These are phyloP conservation scores for Apoderus coryli DNA, from an alignment of 2,888 invertebrate genomes.

Conservation along the genomic window DNA sequence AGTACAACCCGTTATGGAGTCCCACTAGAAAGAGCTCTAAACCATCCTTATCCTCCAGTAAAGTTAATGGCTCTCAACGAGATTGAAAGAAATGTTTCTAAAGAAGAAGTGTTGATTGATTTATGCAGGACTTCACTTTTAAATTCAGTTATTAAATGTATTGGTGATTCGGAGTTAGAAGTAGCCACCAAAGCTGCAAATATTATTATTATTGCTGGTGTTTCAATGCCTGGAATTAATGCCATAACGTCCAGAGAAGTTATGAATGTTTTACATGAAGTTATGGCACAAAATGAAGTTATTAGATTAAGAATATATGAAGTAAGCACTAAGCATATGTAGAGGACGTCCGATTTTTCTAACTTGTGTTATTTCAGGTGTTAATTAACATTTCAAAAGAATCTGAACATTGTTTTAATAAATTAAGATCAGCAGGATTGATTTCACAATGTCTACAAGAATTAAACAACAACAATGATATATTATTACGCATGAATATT, in stretches of 20 bases:
- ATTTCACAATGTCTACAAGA: slow-evolving; percentile 51
- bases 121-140: slow-evolving; percentile 32
- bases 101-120: slow-evolving; percentile 23
- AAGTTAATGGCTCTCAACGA: slow-evolving; percentile 49
- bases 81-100: slow-evolving; percentile 32
- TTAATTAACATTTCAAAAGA: slow-evolving; percentile 47
- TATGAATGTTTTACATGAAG: slow-evolving; percentile 40
- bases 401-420: slow-evolving; percentile 43
- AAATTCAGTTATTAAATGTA: slow-evolving; percentile 39
- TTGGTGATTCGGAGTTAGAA: slow-evolving; percentile 42
- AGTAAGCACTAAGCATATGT: no score
- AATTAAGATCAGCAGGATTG: slow-evolving; percentile 45
- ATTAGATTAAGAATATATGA: slow-evolving; percentile 56
- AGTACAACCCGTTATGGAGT: slow-evolving; percentile 43
- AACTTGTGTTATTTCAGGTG: no score
- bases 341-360: no score
- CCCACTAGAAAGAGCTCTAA: slow-evolving; percentile 44
- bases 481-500: slow-evolving; percentile 65
- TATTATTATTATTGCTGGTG: slow-evolving; percentile 38
- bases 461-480: slow-evolving; percentile 48
- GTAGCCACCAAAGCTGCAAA: slow-evolving; percentile 45
- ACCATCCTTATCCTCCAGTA: slow-evolving; percentile 46
- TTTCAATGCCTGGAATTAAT: slow-evolving; percentile 32
- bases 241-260: slow-evolving; percentile 40
- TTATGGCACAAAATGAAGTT: slow-evolving; percentile 41